These are phyloP conservation scores for Microctonus hyperodae DNA, from an alignment of 2,888 invertebrate species.

Conservation along the genomic window DNA sequence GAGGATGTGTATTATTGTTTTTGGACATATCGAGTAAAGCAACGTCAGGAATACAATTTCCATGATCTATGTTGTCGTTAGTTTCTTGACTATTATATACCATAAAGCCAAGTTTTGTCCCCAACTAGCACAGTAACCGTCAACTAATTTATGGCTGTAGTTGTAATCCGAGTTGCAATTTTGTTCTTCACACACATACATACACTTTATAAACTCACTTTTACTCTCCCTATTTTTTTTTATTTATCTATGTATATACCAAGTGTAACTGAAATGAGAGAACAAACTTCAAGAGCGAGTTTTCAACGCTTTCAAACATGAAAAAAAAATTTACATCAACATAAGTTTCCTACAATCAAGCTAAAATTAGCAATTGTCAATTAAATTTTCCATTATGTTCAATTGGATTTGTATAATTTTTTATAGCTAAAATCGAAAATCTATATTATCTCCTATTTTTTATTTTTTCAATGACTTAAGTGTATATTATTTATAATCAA, in stretches of 20 bases:
- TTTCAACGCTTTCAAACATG: too few species aligned
- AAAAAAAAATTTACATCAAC: too few species aligned
- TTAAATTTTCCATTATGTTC: too few species aligned
- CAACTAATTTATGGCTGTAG: constrained; percentile 54
- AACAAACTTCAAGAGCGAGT: too few species aligned
- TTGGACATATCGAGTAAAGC: neutral
- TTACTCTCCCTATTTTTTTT: constrained; percentile 18
- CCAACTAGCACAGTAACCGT: constrained; percentile 48
- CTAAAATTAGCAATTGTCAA: too few species aligned
- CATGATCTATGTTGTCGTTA: constrained; percentile 18
- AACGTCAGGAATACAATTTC: constrained; percentile 10
- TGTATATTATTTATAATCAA: too few species aligned
- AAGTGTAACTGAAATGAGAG: too few species aligned
- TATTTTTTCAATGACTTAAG: too few species aligned
- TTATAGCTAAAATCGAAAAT: too few species aligned
- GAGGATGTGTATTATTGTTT: neutral
- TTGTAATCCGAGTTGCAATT: constrained; percentile 54
- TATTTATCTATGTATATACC: neutral
- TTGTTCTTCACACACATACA: constrained; percentile 32
- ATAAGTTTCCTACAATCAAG: too few species aligned
- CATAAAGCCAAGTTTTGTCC: constrained; percentile 42
- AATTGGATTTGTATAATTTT: too few species aligned
- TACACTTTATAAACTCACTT: constrained; percentile 18
- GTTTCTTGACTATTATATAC: constrained; percentile 21
- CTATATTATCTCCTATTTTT: too few species aligned